Evolutionary conservation across 2,888 invertebrate genomes (phyloP), one percentile per base, ranked within the genome.

Genomic region (Tenthredo amoena): DNA sequence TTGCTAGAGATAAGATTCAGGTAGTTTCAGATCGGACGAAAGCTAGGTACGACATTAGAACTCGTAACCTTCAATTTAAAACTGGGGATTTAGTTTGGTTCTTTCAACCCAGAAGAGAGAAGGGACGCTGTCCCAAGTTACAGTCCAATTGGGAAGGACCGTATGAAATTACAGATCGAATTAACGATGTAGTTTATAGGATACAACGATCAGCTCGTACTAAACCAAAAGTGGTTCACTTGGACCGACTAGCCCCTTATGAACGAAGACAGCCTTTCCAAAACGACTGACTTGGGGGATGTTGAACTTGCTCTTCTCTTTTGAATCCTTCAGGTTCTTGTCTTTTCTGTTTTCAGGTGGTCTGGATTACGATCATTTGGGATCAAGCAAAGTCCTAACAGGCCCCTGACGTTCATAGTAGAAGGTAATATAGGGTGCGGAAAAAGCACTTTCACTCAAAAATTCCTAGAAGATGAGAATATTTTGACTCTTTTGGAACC

Each of bases 71-170:
- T n/a, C n/a, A 47, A 4, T 77, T 77, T 77, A 18, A 55, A 18
- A 15, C 26, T 31, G 47, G 77, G 15, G 50, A 55, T 31, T 18
- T 12, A 34, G 26, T 26, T 26, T 26, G 26, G 26, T 26, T 26
- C 26, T 26, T 26, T 26, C 26, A 26, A 26, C 26, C 26, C 26
- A 26, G 26, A 26, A 26, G 26, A 26, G 26, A 26, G 26, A 26
- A 26, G 26, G 26, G 26, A 26, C 26, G 26, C 26, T 26, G 26
- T 26, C 26, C 26, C 26, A 26, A 26, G 26, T 26, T 26, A 31
- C 77, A 77, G 55, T 34, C 31, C 15, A 77, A 77, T 77, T 77
- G 77, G 77, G 50, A 77, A 31, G 77, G 77, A 15, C 77, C 77
- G 1, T 77, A 77, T 31, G 34, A 15, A 12, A 34, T 77, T 9